A percentile compares a stretch with the other conserved stretches of the same genome.
phyloP scores from a whole-genome alignment of 2,888 invertebrate genomes.

The Ennomos quercinarius region DNA sequence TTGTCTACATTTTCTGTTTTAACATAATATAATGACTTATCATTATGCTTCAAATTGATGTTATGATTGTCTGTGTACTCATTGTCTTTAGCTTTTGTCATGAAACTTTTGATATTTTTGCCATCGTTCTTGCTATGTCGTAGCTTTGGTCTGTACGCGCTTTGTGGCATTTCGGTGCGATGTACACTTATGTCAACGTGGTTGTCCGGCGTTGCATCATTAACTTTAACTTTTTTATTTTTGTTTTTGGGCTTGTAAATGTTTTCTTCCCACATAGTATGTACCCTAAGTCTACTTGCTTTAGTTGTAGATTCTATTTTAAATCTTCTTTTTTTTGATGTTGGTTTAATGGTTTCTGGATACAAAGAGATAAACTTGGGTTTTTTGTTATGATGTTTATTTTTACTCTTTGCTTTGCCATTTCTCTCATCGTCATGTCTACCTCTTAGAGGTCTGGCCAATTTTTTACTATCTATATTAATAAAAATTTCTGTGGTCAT shows the following conservation, averaged over 20 bases:
- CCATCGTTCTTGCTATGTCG: too few relatives aligned
- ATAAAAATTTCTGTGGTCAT: slow-evolving; percentile 7
- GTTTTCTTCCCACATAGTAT: slow-evolving; percentile 24
- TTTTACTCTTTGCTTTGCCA: slow-evolving; percentile 10
- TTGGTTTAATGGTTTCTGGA: slow-evolving; percentile 23
- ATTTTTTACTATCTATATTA: slow-evolving; percentile 1
- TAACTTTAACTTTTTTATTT: not conserved
- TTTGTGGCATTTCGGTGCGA: too few relatives aligned
- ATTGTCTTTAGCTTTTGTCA: too few relatives aligned
- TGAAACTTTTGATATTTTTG: too few relatives aligned
- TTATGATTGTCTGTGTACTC: too few relatives aligned
- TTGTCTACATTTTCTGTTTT: too few relatives aligned
- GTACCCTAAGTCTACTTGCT: slow-evolving; percentile 10
- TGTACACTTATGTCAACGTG: too few relatives aligned
- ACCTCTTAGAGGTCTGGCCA: not conserved
- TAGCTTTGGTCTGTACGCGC: too few relatives aligned
- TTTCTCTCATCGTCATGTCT: too few relatives aligned
- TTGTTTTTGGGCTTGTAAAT: slow-evolving; percentile 6
- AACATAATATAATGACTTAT: too few relatives aligned
- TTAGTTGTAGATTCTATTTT: slow-evolving; percentile 11
- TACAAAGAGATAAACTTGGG: slow-evolving; percentile 31
- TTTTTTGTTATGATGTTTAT: slow-evolving; percentile 3
- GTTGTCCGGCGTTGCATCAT: not conserved
- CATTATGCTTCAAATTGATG: too few relatives aligned
- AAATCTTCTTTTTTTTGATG: slow-evolving; percentile 15